A percentile compares a stretch with the other conserved stretches of the same genome.
Evolutionary conservation across 2,113 vertebrate genomes (phyloP).

Genomic region (Psittacus erithacus): DNA sequence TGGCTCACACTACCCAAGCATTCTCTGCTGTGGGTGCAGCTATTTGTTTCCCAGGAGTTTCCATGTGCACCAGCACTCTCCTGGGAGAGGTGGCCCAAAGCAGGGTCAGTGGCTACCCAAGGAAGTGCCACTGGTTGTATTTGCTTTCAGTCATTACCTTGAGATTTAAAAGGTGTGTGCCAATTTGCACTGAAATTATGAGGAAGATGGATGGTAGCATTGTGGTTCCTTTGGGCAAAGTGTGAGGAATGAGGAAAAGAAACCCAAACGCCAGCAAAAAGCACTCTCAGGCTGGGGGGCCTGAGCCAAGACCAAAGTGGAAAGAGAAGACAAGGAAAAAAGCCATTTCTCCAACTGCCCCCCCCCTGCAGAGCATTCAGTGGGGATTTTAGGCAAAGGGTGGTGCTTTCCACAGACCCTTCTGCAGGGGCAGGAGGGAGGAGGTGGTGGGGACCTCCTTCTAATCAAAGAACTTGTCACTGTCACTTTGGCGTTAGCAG

Average conservation of each 20-base stretch:
- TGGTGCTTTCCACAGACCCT: background rate
- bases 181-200: background rate
- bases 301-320: background rate
- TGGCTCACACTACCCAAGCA: background rate
- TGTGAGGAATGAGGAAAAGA: background rate
- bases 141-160: background rate
- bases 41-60: background rate
- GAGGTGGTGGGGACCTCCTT: background rate
- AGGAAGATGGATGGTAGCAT: background rate
- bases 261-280: background rate
- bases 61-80: background rate
- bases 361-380: background rate
- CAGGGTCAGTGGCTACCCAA: background rate
- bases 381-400: background rate
- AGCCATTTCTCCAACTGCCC: background rate
- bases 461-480: slow-evolving; percentile 49
- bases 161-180: background rate
- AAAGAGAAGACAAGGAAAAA: background rate
- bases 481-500: slow-evolving; percentile 30
- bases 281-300: background rate
- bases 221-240: background rate
- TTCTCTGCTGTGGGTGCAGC: background rate
- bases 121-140: fast-evolving
- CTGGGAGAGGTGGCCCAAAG: background rate
- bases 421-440: background rate